Conservation (phyloP, 2,797 vertebrate species). For the Huso huso region DNA sequence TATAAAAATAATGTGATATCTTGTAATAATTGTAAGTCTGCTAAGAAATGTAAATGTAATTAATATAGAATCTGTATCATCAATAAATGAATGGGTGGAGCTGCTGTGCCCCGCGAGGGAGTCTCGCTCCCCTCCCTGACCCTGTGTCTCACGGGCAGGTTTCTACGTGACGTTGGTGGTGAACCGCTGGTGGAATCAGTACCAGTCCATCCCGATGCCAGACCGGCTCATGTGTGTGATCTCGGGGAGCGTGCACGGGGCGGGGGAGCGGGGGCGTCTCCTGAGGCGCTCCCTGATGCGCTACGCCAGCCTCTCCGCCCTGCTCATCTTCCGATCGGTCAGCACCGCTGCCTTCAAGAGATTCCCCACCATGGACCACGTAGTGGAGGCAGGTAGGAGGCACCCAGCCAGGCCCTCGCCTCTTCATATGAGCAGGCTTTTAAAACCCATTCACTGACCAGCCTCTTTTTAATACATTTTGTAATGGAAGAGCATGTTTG, state of each 20-base stretch:
- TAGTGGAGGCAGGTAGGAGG: constrained; percentile 74
- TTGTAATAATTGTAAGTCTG: no score
- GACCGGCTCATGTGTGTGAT: constrained; percentile 75
- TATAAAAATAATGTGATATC: no score
- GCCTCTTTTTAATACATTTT: no score
- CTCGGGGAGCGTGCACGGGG: constrained; percentile 65
- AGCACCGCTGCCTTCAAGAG: constrained; percentile 78
- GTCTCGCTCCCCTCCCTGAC: background rate
- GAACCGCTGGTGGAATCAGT: constrained; percentile 86
- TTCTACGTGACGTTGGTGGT: constrained; percentile 85
- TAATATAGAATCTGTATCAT: no score
- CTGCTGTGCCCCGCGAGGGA: no score
- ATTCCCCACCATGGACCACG: constrained; percentile 80
- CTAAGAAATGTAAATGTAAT: no score
- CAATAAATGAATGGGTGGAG: no score
- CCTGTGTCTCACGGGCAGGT: constrained; percentile 44
- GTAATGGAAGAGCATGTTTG: no score
- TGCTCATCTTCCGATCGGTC: constrained; percentile 76
- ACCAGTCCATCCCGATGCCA: constrained; percentile 72
- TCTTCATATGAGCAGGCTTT: no score
- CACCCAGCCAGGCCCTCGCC: background rate
- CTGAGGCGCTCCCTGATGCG: constrained; percentile 78
- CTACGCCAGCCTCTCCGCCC: constrained; percentile 67
- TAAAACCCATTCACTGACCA: no score
- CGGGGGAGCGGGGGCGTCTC: constrained; percentile 64